Evolutionary conservation across 2,113 vertebrate species (phyloP).

Genomic region (Ptychochromis oligacanthus): DNA sequence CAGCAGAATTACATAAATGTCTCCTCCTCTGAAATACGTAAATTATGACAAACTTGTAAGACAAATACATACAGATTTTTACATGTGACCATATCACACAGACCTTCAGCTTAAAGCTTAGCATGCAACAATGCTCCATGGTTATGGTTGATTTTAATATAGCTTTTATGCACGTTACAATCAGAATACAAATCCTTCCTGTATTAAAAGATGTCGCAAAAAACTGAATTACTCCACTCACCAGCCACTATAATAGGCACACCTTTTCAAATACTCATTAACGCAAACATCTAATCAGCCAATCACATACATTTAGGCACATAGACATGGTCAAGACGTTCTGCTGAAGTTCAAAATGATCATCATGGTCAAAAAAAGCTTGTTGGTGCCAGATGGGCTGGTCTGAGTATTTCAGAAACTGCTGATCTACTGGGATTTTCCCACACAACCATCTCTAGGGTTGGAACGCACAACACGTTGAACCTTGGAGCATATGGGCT

Average conservation of each 20-base stretch:
- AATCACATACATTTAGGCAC: not conserved
- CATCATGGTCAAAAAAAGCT: too few species aligned
- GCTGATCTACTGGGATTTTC: too few species aligned
- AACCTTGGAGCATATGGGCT: too few species aligned
- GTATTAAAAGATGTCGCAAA: not conserved
- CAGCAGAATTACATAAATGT: conserved; percentile 13
- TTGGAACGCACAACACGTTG: not conserved
- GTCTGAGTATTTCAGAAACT: not conserved
- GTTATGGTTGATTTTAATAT: not conserved
- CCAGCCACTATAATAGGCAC: not conserved
- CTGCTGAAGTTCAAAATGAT: too few species aligned
- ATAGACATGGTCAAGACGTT: not conserved
- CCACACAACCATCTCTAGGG: too few species aligned
- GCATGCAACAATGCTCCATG: too few species aligned
- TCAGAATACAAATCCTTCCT: not conserved
- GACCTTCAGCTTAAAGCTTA: not conserved
- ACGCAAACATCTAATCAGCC: not conserved
- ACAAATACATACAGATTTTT: not conserved
- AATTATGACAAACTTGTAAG: not conserved
- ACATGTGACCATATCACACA: not conserved
- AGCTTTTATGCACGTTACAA: not conserved
- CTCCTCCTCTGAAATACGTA: not conserved
- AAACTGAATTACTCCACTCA: not conserved
- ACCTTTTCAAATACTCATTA: not conserved
- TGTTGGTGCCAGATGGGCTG: not conserved